Evolutionary conservation across 2,113 vertebrate species (phyloP).

Genomic region (Antechinus stuartii): DNA sequence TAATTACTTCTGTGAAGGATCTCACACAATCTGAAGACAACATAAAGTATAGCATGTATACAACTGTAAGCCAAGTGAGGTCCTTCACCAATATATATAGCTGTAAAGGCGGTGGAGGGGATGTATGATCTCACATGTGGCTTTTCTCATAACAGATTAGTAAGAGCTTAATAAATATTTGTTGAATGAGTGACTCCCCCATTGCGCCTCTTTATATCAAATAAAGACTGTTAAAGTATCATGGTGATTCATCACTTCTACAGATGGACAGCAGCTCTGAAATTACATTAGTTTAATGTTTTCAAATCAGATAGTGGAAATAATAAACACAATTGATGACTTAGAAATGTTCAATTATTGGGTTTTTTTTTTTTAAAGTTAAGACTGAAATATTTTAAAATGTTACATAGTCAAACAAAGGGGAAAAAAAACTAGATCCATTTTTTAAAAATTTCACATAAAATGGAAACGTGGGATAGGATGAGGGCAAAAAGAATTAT

Average conservation of each 20-base stretch:
- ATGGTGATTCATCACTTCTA: not conserved
- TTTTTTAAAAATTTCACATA: not conserved
- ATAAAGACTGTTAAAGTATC: not conserved
- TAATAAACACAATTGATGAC: not conserved
- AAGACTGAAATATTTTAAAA: slow-evolving; percentile 19
- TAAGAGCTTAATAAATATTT: not conserved
- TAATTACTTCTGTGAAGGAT: not conserved
- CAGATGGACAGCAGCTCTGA: not conserved
- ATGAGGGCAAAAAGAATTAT: not conserved
- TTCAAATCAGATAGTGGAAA: not conserved
- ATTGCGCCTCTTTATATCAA: not conserved
- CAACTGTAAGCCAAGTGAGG: not conserved
- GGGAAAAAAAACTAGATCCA: not conserved
- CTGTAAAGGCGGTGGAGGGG: not conserved
- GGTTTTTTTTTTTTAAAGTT: slow-evolving; percentile 3
- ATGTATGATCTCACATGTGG: not conserved
- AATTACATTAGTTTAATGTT: not conserved
- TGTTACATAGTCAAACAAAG: slow-evolving; percentile 7
- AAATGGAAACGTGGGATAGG: slow-evolving; percentile 21
- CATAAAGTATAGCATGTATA: not conserved
- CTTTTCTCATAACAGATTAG: not conserved
- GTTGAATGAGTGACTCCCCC: not conserved
- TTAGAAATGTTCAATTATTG: not conserved
- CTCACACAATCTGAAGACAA: not conserved
- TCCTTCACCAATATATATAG: not conserved